Conservation (phyloP, 2,888 invertebrate species). For the Ernsta delagoae region DNA sequence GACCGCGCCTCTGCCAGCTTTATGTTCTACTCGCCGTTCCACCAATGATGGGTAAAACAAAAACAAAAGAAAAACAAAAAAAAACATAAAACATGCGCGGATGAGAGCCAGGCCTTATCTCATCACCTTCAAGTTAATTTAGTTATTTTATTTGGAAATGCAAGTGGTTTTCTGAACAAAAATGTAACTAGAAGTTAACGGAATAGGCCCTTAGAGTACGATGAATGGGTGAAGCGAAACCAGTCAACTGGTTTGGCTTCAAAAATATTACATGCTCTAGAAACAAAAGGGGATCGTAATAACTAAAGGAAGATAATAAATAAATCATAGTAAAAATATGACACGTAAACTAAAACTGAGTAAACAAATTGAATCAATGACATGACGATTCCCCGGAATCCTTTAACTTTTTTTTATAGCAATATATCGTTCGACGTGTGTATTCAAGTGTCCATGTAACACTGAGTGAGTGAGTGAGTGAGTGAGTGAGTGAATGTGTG, state of each 20-base stretch:
- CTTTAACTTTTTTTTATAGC: no score
- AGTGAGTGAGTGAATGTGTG: no score
- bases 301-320: background rate
- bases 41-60: slow-evolving; percentile 19
- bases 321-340: background rate
- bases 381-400: no score
- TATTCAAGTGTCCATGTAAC: no score
- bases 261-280: background rate
- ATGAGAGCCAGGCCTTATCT: no score
- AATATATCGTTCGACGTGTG: no score
- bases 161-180: no score
- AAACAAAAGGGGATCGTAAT: background rate
- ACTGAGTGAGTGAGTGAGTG: no score
- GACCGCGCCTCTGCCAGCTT: slow-evolving; percentile 89
- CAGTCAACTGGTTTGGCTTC: slow-evolving; percentile 5
- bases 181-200: no score
- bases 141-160: no score
- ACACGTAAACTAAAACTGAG: background rate
- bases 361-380: background rate
- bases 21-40: slow-evolving; percentile 75
- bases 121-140: no score
- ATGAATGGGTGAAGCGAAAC: background rate
- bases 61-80: slow-evolving; percentile 43
- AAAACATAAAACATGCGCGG: slow-evolving; percentile 16
- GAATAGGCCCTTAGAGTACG: background rate